Evolutionary conservation across 2,797 vertebrate genomes (phyloP).

Genomic region (Dendrocincla fuliginosa): DNA sequence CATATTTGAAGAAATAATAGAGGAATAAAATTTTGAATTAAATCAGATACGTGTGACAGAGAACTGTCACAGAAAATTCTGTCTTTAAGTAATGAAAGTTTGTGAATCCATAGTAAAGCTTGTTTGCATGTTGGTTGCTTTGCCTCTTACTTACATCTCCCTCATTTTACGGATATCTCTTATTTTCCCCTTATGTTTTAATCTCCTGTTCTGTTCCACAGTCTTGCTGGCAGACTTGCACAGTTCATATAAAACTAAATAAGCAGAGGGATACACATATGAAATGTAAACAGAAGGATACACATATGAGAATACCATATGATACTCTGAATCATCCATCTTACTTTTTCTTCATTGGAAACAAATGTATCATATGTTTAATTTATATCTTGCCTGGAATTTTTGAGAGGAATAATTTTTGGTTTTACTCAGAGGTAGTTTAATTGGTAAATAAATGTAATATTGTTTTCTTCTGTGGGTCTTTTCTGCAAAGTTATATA

Average conservation of each 20-base stretch:
- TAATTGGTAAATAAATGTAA: background rate
- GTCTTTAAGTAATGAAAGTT: background rate
- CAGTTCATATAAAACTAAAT: background rate
- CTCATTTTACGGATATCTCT: background rate
- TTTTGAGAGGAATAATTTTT: background rate
- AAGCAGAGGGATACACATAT: background rate
- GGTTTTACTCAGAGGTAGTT: background rate
- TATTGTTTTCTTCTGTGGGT: background rate
- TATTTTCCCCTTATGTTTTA: background rate
- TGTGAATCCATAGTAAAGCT: background rate
- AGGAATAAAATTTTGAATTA: background rate
- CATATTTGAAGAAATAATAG: background rate
- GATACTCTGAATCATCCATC: background rate
- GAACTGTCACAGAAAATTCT: background rate
- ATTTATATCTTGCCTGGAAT: background rate
- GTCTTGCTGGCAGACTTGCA: background rate
- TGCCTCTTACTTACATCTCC: background rate
- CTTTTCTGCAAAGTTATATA: background rate
- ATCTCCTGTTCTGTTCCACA: background rate
- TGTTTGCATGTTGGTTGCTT: background rate
- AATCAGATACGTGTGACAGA: background rate
- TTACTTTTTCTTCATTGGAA: slow-evolving; percentile 2
- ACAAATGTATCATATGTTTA: background rate
- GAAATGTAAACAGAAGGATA: background rate
- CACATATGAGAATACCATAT: background rate